These are phyloP conservation scores for Polyodon spathula DNA, from an alignment of 2,113 vertebrate genomes.

Conservation along the genomic window DNA sequence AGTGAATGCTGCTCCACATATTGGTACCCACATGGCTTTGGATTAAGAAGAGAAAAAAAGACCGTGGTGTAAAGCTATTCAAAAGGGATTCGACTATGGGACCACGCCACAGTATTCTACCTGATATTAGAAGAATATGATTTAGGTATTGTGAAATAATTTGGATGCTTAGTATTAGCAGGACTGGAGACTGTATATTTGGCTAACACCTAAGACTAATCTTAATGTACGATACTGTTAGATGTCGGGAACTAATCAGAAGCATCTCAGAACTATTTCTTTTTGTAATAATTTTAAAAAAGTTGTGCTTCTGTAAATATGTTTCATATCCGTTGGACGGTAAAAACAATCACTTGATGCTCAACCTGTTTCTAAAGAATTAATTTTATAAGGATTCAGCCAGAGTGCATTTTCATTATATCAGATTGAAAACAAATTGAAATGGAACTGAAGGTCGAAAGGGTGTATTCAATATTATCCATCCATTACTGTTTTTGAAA, in stretches of 20 bases:
- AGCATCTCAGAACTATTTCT: constrained; percentile 52
- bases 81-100: constrained; percentile 28
- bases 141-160: constrained; percentile 69
- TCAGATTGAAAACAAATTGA: constrained; percentile 62
- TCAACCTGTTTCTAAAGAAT: constrained; percentile 58
- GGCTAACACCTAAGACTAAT: constrained; percentile 61
- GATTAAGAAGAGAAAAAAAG: neutral
- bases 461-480: constrained; percentile 44
- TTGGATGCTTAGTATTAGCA: constrained; percentile 62
- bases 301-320: constrained; percentile 59
- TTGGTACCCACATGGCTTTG: constrained; percentile 19
- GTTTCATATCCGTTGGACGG: constrained; percentile 59
- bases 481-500: constrained; percentile 35
- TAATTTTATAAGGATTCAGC: constrained; percentile 53
- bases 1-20: constrained; percentile 49
- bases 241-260: constrained; percentile 29
- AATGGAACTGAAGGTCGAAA: constrained; percentile 55
- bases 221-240: constrained; percentile 63
- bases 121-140: constrained; percentile 47
- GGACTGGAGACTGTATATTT: constrained; percentile 69
- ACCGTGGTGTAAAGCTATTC: constrained; percentile 34
- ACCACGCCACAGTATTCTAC: constrained; percentile 45
- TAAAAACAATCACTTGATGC: constrained; percentile 65
- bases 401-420: constrained; percentile 68
- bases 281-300: constrained; percentile 63